These are phyloP conservation scores for Agapornis canus DNA, from an alignment of 2,797 vertebrate genomes.

Conservation along the genomic window DNA sequence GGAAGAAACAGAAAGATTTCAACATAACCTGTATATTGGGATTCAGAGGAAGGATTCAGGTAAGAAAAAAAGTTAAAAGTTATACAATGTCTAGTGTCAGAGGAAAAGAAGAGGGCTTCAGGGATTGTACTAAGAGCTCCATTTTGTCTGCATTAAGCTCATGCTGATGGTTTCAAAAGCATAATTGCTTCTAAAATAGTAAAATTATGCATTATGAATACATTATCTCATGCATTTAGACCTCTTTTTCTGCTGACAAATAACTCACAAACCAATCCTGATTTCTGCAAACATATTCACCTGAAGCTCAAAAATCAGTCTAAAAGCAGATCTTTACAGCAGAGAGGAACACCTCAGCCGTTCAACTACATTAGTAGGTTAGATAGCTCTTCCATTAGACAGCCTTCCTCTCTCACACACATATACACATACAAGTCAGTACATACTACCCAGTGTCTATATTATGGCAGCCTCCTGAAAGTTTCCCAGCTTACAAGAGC, in stretches of 20 bases:
- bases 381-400: neutral
- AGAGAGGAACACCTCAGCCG: neutral
- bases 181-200: conserved; percentile 30
- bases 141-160: conserved; percentile 17
- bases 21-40: neutral
- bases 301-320: neutral
- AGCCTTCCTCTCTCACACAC: neutral
- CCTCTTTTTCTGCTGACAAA: conserved; percentile 3
- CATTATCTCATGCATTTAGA: conserved; percentile 24
- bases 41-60: neutral
- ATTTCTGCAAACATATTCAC: conserved; percentile 2
- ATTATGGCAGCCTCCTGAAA: conserved; percentile 32
- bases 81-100: neutral
- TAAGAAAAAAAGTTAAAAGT: neutral
- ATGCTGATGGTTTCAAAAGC: conserved; percentile 7
- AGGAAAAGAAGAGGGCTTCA: neutral
- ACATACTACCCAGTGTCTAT: neutral
- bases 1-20: neutral
- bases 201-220: conserved; percentile 31
- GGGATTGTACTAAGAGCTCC: neutral
- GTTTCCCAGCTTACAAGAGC: conserved; percentile 44
- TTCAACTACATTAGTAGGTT: neutral
- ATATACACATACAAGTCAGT: neutral
- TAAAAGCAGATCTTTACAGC: neutral
- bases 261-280: conserved; percentile 17